Evolutionary conservation across 2,888 invertebrate genomes (phyloP), one percentile per base, ranked within the genome.

Genomic region (Loripinus fragilis): DNA sequence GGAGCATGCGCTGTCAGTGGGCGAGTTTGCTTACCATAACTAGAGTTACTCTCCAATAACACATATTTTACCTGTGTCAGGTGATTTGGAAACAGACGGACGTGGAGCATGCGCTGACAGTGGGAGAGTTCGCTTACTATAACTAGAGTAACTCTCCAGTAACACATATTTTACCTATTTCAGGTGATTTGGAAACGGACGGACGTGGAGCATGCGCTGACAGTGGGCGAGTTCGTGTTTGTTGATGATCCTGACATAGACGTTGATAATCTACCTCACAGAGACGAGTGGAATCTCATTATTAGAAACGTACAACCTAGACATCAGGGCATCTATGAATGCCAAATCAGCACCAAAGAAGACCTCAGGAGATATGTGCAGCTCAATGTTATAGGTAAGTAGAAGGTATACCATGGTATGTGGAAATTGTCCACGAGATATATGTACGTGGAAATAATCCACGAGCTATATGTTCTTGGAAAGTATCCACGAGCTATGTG

Each of bases 141-240:
- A 48, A 5, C n/a, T 15, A 48, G n/a, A n/a, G n/a, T n/a, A n/a
- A n/a, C n/a, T n/a, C n/a, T n/a, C n/a, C n/a, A n/a, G n/a, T n/a
- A n/a, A n/a, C n/a, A n/a, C n/a, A n/a, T n/a, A 38, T 38, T 8
- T 38, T 38, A 38, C 25, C 8, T 7, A 50, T 65, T 79, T 10
- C 71, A 90, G 89, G 86, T 89, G 17, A 85, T 90, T 42, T 90
- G 90, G 90, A 87, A 87, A 76, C 88, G 86, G 70, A 78, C 80
- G n/a, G 80, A 81, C 48, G 78, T 85, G 10, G 74, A 81, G 23
- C 80, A 85, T 60, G 87, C 86, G 20, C 77, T 90, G 38, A 87
- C 90, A 8, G 82, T 90, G 10, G 89, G 90, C 0, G 81, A 87
- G 50, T 86, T 86, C 71, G 85, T 87, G n/a, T 90, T 85, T 70